Evolutionary conservation across 2,113 vertebrate genomes (phyloP).

Genomic region (Morone saxatilis): DNA sequence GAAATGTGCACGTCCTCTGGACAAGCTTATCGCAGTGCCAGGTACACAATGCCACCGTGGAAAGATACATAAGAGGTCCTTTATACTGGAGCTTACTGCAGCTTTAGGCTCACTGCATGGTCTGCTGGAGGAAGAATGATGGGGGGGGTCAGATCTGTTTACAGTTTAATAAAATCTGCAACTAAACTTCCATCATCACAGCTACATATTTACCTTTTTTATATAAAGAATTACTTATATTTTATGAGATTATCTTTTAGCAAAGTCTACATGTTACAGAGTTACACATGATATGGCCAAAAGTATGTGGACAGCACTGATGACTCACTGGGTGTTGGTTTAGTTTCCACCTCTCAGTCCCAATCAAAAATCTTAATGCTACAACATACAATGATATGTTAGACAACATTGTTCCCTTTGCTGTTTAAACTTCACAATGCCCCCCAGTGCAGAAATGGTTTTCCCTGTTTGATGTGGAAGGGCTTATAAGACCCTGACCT

Average conservation of each 20-base stretch:
- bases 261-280: not conserved
- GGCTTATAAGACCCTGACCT: not conserved
- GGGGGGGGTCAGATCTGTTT: slow-evolving; percentile 22
- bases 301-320: not conserved
- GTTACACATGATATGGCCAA: too few relatives aligned
- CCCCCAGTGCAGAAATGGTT: not conserved
- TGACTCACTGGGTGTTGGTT: not conserved
- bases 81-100: slow-evolving; percentile 61
- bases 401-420: too few relatives aligned
- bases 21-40: slow-evolving; percentile 58
- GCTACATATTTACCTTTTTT: not conserved
- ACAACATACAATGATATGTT: not conserved
- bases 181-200: not conserved
- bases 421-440: too few relatives aligned
- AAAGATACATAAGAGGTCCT: slow-evolving; percentile 59
- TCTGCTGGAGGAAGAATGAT: slow-evolving; percentile 3
- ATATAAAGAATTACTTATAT: not conserved
- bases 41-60: slow-evolving; percentile 58
- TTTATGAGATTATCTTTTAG: not conserved
- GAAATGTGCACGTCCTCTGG: slow-evolving; percentile 59
- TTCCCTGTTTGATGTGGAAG: not conserved
- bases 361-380: not conserved
- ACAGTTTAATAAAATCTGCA: not conserved
- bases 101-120: slow-evolving; percentile 25
- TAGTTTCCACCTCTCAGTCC: not conserved